Base-by-base conservation (phyloP, 2,797 vertebrate species). In the Stomatorhinus walkeri region DNA sequence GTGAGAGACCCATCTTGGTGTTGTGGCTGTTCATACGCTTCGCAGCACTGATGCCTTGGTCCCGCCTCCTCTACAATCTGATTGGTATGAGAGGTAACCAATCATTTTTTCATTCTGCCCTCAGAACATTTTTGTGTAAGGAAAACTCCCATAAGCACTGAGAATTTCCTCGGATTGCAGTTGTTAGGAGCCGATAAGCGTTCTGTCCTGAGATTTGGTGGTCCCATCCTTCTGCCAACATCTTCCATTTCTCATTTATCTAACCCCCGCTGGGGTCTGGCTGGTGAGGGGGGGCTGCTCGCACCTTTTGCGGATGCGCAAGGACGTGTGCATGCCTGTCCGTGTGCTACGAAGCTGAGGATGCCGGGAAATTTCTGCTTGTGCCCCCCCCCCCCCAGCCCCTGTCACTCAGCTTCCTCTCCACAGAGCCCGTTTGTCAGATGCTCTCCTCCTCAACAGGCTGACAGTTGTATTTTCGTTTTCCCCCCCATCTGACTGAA, bases 191-290 rank as follows among this genome's bases (percentile, higher is more conserved):
- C 32, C 22, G 32, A 76, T 4, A 76, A 40, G 68, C 12, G 1
- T 76, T 14, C 12, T 32, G 32, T 32, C 68, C 32, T 76, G 14
- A 76, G 81, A 6, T 14, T 56, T 14, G 52, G 72, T n/a, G 10
- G 83, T 90, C 89, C 85, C 64, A 86, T 89, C 59, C 48, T 87
- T 88, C 6, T 85, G 85, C 88, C 51, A 87, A 59, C 32, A 46
- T 89, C 88, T 89, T 64, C 84, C 32, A 89, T 87, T 46, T 54
- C 51, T 85, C 88, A 87, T 89, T 91, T 87, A 90, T 90, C 88
- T 90, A 85, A 48, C 64, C 88, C 87, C 87, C 88, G 81, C 28
- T 16, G 32, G 68, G 68, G 32, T 40, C 32, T 76, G 68, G 12
- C 12, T 19, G 32, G 32, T 0, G 9, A n/a, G 10, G 43, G 7